These are phyloP conservation scores for Clitarchus hookeri DNA, from an alignment of 2,888 invertebrate genomes.

Conservation along the genomic window DNA sequence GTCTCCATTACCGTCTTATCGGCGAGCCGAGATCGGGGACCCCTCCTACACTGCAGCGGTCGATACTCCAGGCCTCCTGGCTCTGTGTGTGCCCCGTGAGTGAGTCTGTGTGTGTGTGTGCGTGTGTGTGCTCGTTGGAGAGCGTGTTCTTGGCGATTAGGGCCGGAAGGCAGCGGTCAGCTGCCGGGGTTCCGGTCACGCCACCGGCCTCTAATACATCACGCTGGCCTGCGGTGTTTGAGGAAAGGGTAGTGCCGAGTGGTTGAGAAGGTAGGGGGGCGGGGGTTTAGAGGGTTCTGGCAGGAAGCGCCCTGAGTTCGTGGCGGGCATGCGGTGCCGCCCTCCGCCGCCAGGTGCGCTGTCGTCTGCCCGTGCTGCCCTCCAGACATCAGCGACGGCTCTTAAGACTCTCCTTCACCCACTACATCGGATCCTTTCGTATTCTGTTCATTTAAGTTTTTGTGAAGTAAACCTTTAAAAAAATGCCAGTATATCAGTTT, in stretches of 20 bases:
- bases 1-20: slow-evolving; percentile 14
- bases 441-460: no score
- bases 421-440: no score
- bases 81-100: no score
- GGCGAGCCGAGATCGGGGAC: not conserved
- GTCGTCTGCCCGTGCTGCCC: not conserved
- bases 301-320: not conserved
- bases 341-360: not conserved
- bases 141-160: slow-evolving; percentile 2
- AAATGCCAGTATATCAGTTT: no score
- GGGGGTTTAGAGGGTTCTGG: not conserved
- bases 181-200: slow-evolving; percentile 4
- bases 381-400: not conserved
- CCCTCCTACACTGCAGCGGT: not conserved
- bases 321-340: not conserved
- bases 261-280: no score
- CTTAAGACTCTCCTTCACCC: no score
- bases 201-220: not conserved
- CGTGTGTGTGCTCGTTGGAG: not conserved
- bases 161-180: slow-evolving; percentile 10
- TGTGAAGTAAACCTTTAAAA: no score
- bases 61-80: not conserved
- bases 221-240: not conserved
- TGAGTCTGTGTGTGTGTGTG: no score
- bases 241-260: not conserved